phyloP scores from a whole-genome alignment of 2,888 invertebrate genomes.

The Cosmia trapezina region DNA sequence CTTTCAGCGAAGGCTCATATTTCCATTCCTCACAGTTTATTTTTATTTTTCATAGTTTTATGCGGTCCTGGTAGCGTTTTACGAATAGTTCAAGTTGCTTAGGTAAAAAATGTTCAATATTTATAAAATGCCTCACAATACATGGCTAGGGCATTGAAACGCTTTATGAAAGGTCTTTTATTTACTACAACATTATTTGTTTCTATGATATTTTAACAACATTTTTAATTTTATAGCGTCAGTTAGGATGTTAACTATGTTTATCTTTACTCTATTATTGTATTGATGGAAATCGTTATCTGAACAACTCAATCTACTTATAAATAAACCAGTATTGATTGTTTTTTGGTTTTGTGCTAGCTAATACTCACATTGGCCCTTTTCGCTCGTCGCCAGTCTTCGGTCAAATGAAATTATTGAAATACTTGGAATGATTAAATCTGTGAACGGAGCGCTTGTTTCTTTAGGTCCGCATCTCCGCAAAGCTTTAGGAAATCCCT shows the following conservation, averaged over 20 bases:
- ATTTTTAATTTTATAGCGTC: neutral
- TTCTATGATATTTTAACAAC: neutral
- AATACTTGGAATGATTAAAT: constrained; percentile 59
- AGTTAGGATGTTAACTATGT: neutral
- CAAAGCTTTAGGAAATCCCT: constrained; percentile 51
- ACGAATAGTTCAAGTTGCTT: constrained; percentile 28
- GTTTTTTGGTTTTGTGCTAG: constrained; percentile 23
- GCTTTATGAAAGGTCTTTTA: neutral
- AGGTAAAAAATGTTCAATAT: neutral
- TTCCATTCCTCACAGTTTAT: constrained; percentile 58
- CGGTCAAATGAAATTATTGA: constrained; percentile 51
- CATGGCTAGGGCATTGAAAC: neutral
- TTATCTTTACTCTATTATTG: constrained; percentile 21
- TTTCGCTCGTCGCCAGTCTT: constrained; percentile 18
- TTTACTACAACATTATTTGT: neutral
- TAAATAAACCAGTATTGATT: constrained; percentile 31
- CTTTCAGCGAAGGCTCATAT: constrained; percentile 63
- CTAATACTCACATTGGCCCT: constrained; percentile 33
- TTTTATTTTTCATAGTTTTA: constrained; percentile 58
- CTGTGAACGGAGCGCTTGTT: constrained; percentile 49
- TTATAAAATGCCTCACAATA: constrained; percentile 3
- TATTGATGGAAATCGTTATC: constrained; percentile 26
- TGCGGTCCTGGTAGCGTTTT: constrained; percentile 27
- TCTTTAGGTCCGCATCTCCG: constrained; percentile 53
- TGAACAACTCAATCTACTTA: constrained; percentile 16